phyloP scores from a whole-genome alignment of 2,113 vertebrate genomes.

The Arvicanthis niloticus region DNA sequence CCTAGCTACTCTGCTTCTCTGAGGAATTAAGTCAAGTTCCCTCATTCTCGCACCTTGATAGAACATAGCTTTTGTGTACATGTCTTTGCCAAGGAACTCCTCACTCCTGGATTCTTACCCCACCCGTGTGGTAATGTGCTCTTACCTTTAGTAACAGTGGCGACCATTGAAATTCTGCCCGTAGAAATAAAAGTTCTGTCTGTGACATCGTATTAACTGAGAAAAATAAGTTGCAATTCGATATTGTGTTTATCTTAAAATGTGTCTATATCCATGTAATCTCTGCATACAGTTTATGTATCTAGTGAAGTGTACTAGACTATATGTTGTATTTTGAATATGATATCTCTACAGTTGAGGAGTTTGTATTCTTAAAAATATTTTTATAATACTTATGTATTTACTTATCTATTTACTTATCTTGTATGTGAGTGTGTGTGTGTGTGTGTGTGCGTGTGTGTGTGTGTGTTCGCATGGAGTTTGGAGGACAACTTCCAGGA shows the following conservation, averaged over 20 bases:
- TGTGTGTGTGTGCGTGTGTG: neutral
- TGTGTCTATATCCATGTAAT: neutral
- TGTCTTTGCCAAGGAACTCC: neutral
- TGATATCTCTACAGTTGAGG: neutral
- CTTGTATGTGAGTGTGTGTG: neutral
- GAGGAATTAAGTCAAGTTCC: neutral
- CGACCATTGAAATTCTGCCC: neutral
- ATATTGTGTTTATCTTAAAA: neutral
- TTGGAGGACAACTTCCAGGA: neutral
- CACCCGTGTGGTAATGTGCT: neutral
- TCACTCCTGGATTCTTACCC: neutral
- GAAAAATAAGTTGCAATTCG: neutral
- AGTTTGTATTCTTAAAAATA: neutral
- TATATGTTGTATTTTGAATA: neutral
- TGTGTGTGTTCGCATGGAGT: neutral
- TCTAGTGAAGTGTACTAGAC: neutral
- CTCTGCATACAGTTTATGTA: neutral
- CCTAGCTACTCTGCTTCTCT: neutral
- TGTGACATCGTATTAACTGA: neutral
- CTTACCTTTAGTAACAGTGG: neutral
- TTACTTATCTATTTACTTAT: neutral
- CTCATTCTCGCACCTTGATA: neutral
- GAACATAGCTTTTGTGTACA: neutral
- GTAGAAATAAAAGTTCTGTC: neutral
- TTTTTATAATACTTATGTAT: neutral